Percentiles rank a stretch among this genome's conserved stretches.
Evolutionary conservation across 2,888 invertebrate genomes (phyloP).

Genomic region (Criorhina ranunculi): DNA sequence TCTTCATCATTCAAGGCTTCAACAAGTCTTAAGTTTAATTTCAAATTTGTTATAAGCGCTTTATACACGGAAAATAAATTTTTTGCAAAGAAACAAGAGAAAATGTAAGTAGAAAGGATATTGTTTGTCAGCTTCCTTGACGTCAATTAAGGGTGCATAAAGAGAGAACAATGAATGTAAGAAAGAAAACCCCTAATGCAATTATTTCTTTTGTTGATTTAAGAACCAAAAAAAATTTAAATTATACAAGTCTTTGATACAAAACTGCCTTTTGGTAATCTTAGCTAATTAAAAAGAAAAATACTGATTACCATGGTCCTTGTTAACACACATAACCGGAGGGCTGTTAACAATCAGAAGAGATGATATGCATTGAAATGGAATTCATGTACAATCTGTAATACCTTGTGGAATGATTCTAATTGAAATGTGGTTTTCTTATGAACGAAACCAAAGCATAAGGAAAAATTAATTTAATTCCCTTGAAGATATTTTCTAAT

Average conservation of each 20-base stretch:
- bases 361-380: neutral
- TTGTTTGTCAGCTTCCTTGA: constrained; percentile 29
- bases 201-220: constrained; percentile 58
- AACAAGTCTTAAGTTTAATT: constrained; percentile 5
- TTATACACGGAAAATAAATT: constrained; percentile 11
- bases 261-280: constrained; percentile 16
- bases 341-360: neutral
- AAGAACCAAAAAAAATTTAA: constrained; percentile 47
- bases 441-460: neutral
- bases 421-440: constrained; percentile 5
- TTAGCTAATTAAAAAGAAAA: constrained; percentile 50
- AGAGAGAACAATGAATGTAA: neutral
- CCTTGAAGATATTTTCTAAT: constrained; percentile 32
- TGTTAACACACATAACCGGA: constrained; percentile 9
- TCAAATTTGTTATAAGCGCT: neutral
- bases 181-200: constrained; percentile 32
- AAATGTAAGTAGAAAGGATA: too few species aligned
- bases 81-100: neutral
- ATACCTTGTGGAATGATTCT: neutral
- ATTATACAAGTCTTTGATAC: neutral
- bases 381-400: constrained; percentile 21
- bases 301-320: constrained; percentile 22
- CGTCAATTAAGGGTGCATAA: constrained; percentile 30
- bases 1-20: neutral
- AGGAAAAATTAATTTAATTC: constrained; percentile 25